Percentiles rank a stretch among this genome's conserved stretches.
Conservation (phyloP, 2,113 vertebrate genomes). For the Illadopsis cleaveri region DNA sequence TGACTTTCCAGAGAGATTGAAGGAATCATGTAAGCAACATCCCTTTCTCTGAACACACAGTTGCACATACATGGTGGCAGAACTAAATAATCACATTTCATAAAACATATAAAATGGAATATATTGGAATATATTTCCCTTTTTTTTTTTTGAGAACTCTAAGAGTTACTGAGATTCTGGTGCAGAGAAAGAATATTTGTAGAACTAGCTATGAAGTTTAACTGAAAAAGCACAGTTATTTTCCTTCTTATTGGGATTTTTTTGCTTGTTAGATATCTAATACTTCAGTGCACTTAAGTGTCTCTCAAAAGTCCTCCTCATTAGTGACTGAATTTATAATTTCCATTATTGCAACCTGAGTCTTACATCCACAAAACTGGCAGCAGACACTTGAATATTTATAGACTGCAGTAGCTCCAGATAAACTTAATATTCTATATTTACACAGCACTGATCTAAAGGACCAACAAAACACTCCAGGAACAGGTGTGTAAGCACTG, state of each 20-base stretch:
- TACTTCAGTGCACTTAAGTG: neutral
- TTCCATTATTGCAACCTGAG: neutral
- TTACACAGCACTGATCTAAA: neutral
- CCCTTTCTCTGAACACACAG: neutral
- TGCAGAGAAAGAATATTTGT: neutral
- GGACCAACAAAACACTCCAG: neutral
- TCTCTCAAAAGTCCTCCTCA: neutral
- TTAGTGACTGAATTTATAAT: neutral
- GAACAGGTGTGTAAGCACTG: neutral
- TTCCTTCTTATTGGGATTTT: neutral
- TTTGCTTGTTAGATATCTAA: neutral
- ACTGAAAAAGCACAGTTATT: neutral
- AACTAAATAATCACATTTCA: neutral
- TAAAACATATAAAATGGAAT: neutral
- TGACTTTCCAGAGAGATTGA: neutral
- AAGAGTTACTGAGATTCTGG: neutral
- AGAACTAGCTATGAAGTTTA: neutral
- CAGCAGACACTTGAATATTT: neutral
- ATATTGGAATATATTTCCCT: too few relatives aligned
- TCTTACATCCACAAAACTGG: neutral
- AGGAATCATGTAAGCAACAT: neutral
- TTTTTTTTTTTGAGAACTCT: neutral
- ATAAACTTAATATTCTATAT: neutral
- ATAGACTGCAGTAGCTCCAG: neutral
- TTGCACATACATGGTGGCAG: neutral